Conservation (phyloP, 1,140 invertebrate species). For the Hetaerina americana region DNA sequence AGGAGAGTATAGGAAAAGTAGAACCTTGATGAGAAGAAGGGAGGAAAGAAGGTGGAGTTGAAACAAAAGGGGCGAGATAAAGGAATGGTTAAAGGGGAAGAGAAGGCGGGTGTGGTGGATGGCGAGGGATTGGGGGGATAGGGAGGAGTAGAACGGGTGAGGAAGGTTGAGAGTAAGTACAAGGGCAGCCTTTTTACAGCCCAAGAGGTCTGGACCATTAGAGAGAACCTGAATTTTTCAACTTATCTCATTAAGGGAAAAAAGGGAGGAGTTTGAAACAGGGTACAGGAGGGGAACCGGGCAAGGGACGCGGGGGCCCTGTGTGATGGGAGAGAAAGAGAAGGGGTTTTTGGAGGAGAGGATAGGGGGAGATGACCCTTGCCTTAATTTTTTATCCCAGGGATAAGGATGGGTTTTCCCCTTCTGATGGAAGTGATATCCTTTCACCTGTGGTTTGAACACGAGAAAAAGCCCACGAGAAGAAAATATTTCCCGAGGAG, state of each 20-base stretch:
- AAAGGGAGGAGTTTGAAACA: too few relatives aligned
- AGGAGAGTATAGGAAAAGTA: too few relatives aligned
- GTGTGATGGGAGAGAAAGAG: neutral
- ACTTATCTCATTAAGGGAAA: neutral
- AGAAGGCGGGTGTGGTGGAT: neutral
- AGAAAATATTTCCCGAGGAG: too few relatives aligned
- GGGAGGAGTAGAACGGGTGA: neutral
- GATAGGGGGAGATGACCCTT: too few relatives aligned
- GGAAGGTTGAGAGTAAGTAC: neutral
- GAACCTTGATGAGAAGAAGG: too few relatives aligned
- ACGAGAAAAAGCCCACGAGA: too few relatives aligned
- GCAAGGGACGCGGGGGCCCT: too few relatives aligned
- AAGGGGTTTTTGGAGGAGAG: too few relatives aligned
- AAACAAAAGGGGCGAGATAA: neutral
- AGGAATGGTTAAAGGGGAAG: neutral
- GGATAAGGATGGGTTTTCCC: neutral
- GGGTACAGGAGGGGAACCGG: too few relatives aligned
- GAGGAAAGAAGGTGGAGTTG: neutral
- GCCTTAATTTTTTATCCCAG: neutral
- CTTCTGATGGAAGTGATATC: neutral
- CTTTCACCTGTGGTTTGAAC: neutral
- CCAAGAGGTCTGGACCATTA: neutral
- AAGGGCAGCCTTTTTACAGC: neutral
- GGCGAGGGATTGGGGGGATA: neutral
- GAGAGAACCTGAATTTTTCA: neutral